phyloP scores from a whole-genome alignment of 2,797 vertebrate species.

The Scolopax rusticola region DNA sequence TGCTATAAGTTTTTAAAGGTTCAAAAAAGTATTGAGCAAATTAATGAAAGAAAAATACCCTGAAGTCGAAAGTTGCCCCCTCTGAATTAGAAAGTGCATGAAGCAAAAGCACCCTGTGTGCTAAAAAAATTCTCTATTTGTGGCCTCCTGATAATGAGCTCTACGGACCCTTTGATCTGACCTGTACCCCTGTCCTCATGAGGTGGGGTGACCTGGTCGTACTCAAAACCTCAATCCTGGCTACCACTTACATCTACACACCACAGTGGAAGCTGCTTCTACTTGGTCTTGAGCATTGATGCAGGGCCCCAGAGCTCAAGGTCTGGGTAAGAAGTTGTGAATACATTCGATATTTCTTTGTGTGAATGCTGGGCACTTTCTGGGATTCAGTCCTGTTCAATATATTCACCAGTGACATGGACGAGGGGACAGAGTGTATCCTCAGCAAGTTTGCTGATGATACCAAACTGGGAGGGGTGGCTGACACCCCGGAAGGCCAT shows the following conservation, averaged over 20 bases:
- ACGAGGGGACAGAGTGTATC: too few species aligned
- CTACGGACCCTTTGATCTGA: not conserved
- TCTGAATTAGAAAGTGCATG: not conserved
- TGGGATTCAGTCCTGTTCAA: not conserved
- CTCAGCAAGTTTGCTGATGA: too few species aligned
- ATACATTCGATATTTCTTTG: rapidly evolving
- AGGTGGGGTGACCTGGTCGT: not conserved
- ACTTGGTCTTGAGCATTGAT: not conserved
- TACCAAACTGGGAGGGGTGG: too few species aligned
- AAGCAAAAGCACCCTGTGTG: not conserved
- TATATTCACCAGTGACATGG: too few species aligned
- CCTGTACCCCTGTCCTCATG: not conserved
- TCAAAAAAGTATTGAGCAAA: not conserved
- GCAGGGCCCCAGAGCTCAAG: not conserved
- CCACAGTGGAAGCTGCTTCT: not conserved
- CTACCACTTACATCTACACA: not conserved
- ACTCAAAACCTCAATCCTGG: not conserved
- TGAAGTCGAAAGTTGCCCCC: not conserved
- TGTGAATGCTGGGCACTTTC: not conserved
- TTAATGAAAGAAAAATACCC: not conserved
- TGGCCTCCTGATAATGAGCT: not conserved
- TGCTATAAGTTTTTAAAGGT: not conserved
- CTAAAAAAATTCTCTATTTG: not conserved
- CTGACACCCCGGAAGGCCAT: too few species aligned
- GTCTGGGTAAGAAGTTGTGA: not conserved